Evolutionary conservation across 2,113 vertebrate species (phyloP).

Genomic region (Mionectes macconnelli): DNA sequence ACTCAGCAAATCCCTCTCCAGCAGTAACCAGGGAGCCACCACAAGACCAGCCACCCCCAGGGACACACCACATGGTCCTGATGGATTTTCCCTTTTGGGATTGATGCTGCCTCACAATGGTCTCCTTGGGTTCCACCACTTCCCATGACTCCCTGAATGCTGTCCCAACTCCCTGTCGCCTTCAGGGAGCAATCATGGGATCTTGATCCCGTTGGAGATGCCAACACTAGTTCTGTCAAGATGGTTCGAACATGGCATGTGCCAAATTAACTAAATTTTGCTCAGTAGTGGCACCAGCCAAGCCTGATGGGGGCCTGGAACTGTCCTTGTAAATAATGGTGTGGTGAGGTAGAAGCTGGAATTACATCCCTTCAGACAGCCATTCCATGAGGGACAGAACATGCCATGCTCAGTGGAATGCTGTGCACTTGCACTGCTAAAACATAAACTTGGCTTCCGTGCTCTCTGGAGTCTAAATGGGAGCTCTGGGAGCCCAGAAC

Average conservation of each 20-base stretch:
- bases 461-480: constrained; percentile 58
- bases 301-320: neutral
- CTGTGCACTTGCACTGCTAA: constrained; percentile 56
- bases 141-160: neutral
- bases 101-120: neutral
- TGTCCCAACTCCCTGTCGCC: neutral
- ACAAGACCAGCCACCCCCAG: no score
- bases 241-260: neutral
- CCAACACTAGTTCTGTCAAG: neutral
- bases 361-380: constrained; percentile 65
- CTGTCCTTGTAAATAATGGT: constrained; percentile 38
- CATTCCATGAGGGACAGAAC: constrained; percentile 56
- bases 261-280: constrained; percentile 32
- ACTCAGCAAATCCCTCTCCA: neutral
- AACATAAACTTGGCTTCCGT: constrained; percentile 56
- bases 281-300: constrained; percentile 36
- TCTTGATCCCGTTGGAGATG: neutral
- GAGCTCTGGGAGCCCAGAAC: constrained; percentile 1
- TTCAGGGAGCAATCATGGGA: neutral
- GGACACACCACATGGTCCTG: neutral
- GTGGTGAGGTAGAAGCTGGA: constrained; percentile 58
- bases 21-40: neutral
- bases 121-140: neutral
- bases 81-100: neutral
- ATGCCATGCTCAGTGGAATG: constrained; percentile 9